phyloP scores from a whole-genome alignment of 2,113 vertebrate species.

The Aplodontia rufa region DNA sequence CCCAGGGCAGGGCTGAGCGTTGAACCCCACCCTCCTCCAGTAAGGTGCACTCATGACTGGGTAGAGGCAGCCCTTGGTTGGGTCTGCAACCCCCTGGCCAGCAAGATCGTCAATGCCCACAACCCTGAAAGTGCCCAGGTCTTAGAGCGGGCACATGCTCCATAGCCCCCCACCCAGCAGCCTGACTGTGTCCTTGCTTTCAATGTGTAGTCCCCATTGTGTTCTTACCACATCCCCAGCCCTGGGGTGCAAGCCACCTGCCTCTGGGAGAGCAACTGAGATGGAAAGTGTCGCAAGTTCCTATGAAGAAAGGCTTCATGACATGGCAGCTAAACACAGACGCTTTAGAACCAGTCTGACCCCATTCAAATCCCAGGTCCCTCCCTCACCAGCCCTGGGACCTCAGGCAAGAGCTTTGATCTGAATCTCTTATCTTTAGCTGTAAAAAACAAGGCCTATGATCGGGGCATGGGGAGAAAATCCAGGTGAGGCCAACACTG shows the following conservation, averaged over 20 bases:
- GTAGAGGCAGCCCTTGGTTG: neutral
- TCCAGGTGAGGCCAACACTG: accelerated
- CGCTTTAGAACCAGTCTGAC: neutral
- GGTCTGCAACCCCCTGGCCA: neutral
- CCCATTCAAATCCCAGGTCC: neutral
- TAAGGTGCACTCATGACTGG: neutral
- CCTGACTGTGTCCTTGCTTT: neutral
- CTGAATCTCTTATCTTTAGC: neutral
- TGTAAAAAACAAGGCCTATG: neutral
- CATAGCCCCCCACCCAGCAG: neutral
- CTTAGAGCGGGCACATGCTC: neutral
- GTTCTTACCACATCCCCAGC: slow-evolving; percentile 16
- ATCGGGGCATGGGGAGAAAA: neutral
- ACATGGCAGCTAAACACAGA: accelerated
- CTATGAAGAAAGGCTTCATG: neutral
- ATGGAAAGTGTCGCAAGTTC: slow-evolving; percentile 71
- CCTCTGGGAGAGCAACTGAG: neutral
- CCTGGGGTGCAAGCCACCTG: neutral
- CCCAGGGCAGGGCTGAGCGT: neutral
- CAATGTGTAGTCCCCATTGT: neutral
- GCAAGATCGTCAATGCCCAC: neutral
- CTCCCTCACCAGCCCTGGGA: neutral
- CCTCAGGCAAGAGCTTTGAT: too few relatives aligned
- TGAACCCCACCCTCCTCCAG: accelerated
- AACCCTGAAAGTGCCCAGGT: neutral